Base-by-base conservation (phyloP, 2,888 invertebrate species). In the Balanococcus diminutus region DNA sequence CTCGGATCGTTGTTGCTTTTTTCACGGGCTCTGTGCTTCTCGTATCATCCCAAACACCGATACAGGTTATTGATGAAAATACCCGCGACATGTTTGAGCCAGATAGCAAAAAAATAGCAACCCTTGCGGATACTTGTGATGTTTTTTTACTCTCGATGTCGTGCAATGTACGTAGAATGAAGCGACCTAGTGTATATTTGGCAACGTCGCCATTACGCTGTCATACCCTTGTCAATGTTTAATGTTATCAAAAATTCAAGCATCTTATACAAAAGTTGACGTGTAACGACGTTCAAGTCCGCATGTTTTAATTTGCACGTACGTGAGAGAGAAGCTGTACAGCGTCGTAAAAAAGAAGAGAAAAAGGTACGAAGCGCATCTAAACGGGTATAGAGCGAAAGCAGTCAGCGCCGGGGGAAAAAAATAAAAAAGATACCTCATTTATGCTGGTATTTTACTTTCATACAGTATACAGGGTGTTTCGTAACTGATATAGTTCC, bases 201-300 rank as follows among this genome's bases (percentile, higher is more conserved):
- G 56, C 56, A 56, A 56, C 56, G 56, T 56, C 56, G 56, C 56
- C 56, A 22, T 56, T 42, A 42, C 56, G 56, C 56, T 56, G 56
- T 56, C 56, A 56, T 56, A 56, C 56, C 56, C 56, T 56, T 56
- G 56, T 56, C 56, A 56, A 56, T 56, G 22, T 56, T 56, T 56
- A 56, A 56, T 56, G 56, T 56, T 56, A 56, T 56, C 56, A 56
- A 56, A 56, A 56, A 56, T 56, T 56, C 56, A 56, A 56, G 56
- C 56, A 56, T 56, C 56, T 56, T 56, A 56, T 56, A 56, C 56
- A 56, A 56, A 56, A 56, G 56, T 56, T 56, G 56, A 56, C 56
- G 56, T 56, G 56, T 56, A 56, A 56, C 56, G 56, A 56, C 56
- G 56, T 56, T 22, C 56, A 22, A 56, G 56, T 56, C 56, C 56